Evolutionary conservation across 2,888 invertebrate genomes (phyloP).

Genomic region (Automeris io): DNA sequence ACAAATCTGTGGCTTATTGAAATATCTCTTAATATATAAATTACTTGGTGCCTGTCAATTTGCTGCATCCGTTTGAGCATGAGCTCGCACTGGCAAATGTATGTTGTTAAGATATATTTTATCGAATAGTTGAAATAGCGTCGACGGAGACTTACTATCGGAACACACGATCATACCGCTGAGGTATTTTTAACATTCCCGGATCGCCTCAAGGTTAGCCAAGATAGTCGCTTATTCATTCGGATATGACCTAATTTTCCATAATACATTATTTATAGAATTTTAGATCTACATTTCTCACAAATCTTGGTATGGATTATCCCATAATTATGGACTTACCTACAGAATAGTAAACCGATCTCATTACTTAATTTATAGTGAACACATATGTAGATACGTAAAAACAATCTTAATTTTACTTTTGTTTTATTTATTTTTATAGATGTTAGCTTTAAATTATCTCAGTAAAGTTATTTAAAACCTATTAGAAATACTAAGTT

Average conservation of each 20-base stretch:
- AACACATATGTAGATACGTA: too few relatives aligned
- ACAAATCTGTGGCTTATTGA: conserved; percentile 1
- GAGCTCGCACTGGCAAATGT: not conserved
- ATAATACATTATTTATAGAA: conserved; percentile 48
- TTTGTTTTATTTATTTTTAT: too few relatives aligned
- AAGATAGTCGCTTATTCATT: conserved; percentile 71
- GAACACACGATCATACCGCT: conserved; percentile 46
- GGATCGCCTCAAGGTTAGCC: conserved; percentile 73
- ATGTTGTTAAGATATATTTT: conserved; percentile 25
- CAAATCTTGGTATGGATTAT: too few relatives aligned
- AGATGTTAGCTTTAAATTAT: too few relatives aligned
- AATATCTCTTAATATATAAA: not conserved
- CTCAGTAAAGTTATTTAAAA: too few relatives aligned
- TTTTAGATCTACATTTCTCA: conserved; percentile 3
- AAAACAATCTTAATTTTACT: too few relatives aligned
- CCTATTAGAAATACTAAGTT: too few relatives aligned
- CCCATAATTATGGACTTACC: too few relatives aligned
- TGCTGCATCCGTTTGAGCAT: conserved; percentile 5
- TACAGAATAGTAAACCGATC: too few relatives aligned
- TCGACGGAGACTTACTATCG: conserved; percentile 33
- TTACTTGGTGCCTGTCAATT: conserved; percentile 1
- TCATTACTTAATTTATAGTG: too few relatives aligned
- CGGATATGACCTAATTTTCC: conserved; percentile 72
- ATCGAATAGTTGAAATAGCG: conserved; percentile 45
- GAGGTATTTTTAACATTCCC: conserved; percentile 76